Conservation (phyloP, 1,140 invertebrate species). For the Bombus balteatus region DNA sequence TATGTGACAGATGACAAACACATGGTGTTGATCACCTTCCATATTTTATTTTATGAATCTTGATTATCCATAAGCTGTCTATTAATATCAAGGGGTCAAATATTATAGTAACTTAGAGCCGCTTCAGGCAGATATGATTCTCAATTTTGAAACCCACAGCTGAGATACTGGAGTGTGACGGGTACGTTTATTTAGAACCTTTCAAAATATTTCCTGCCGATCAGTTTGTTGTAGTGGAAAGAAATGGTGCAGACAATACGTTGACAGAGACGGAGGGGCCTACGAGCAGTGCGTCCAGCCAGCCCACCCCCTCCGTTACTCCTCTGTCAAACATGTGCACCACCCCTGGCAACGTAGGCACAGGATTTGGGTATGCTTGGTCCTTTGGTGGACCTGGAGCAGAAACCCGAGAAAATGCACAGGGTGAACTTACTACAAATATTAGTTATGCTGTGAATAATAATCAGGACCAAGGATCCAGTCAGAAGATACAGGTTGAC, state of each 20-base stretch:
- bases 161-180: slow-evolving; percentile 82
- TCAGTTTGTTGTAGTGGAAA: slow-evolving; percentile 81
- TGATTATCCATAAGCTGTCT: background rate
- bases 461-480: slow-evolving; percentile 81
- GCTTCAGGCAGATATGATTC: slow-evolving; percentile 72
- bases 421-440: slow-evolving; percentile 77
- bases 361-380: slow-evolving; percentile 81
- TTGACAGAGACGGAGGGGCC: slow-evolving; percentile 78
- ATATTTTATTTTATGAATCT: background rate
- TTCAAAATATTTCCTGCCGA: slow-evolving; percentile 82
- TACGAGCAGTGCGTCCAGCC: slow-evolving; percentile 70
- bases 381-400: slow-evolving; percentile 79
- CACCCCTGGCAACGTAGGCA: slow-evolving; percentile 79
- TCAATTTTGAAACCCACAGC: slow-evolving; percentile 57
- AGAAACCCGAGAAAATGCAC: slow-evolving; percentile 76
- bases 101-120: background rate
- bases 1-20: background rate
- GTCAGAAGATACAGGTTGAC: slow-evolving; percentile 81
- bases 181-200: slow-evolving; percentile 79
- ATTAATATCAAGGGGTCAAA: background rate
- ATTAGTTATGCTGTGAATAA: slow-evolving; percentile 81
- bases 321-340: slow-evolving; percentile 81
- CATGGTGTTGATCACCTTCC: slow-evolving; percentile 20
- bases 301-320: slow-evolving; percentile 75
- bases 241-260: slow-evolving; percentile 78